A percentile compares a stretch with the other conserved stretches of the same genome.
phyloP scores from a whole-genome alignment of 2,888 invertebrate genomes.

The Steinernema scapterisci region DNA sequence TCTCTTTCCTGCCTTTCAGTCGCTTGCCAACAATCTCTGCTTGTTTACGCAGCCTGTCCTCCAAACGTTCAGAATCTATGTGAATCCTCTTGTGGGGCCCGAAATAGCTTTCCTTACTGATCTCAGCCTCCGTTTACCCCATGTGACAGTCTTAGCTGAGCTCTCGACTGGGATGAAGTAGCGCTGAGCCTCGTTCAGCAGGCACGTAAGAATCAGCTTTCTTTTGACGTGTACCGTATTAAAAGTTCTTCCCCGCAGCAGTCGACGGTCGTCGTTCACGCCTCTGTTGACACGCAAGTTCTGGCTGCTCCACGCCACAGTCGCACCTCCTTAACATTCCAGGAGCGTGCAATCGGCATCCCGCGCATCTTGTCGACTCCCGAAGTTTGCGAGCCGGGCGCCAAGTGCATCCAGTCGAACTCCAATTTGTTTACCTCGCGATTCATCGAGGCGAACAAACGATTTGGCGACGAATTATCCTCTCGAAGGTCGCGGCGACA shows the following conservation, averaged over 20 bases:
- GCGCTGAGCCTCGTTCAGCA: too few species aligned
- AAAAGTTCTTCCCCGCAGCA: background rate
- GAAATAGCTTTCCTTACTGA: background rate
- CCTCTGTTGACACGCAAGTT: background rate
- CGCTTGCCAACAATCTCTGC: background rate
- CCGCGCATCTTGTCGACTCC: too few species aligned
- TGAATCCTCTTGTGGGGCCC: background rate
- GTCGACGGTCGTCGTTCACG: background rate
- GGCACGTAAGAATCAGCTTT: too few species aligned
- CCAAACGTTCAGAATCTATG: too few species aligned
- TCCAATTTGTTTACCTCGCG: conserved; percentile 27
- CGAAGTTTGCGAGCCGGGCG: too few species aligned
- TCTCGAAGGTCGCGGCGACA: conserved; percentile 32
- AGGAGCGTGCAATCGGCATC: background rate
- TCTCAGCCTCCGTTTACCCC: background rate
- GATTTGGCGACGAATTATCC: conserved; percentile 31
- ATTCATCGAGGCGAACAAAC: conserved; percentile 20
- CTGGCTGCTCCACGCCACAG: background rate
- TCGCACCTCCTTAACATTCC: background rate
- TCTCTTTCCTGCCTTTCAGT: background rate
- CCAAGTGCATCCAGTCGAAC: background rate
- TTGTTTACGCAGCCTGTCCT: background rate
- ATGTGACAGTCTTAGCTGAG: background rate
- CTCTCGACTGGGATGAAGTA: background rate
- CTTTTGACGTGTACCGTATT: too few species aligned